Percentiles rank a stretch among this genome's conserved stretches.
phyloP scores from a whole-genome alignment of 2,888 invertebrate genomes.

The Miltochrista miniata region DNA sequence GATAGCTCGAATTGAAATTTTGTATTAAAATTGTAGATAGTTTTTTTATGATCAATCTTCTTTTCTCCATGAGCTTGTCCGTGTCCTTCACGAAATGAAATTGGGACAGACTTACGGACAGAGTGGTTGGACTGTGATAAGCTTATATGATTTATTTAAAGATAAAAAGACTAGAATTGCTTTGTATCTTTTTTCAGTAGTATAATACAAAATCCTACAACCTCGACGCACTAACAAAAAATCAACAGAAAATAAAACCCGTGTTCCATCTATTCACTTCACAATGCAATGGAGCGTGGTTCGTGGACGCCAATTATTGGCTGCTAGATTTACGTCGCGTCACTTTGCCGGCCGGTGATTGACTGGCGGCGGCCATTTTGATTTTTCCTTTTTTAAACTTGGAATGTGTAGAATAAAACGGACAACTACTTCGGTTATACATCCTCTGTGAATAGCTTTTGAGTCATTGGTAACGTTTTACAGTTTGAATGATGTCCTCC shows the following conservation, averaged over 20 bases:
- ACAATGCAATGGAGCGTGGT: conserved; percentile 49
- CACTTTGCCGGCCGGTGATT: conserved; percentile 57
- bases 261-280: conserved; percentile 20
- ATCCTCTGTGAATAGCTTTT: conserved; percentile 9
- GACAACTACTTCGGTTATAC: conserved; percentile 23
- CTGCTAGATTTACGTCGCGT: conserved; percentile 59
- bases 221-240: conserved; percentile 2
- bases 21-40: no score
- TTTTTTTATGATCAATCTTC: no score
- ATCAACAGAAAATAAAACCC: background rate
- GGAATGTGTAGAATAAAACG: conserved; percentile 11
- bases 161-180: no score
- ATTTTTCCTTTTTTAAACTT: conserved; percentile 38
- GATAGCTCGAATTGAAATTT: no score
- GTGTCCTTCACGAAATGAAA: no score
- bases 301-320: conserved; percentile 66
- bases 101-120: no score
- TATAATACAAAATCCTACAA: background rate
- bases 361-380: conserved; percentile 48
- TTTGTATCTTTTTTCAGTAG: no score
- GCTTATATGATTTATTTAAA: no score
- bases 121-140: no score
- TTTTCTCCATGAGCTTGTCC: no score
- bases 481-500: background rate
- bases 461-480: background rate